Evolutionary conservation across 2,888 invertebrate species (phyloP).

Genomic region (Chymomyza fuscimana): DNA sequence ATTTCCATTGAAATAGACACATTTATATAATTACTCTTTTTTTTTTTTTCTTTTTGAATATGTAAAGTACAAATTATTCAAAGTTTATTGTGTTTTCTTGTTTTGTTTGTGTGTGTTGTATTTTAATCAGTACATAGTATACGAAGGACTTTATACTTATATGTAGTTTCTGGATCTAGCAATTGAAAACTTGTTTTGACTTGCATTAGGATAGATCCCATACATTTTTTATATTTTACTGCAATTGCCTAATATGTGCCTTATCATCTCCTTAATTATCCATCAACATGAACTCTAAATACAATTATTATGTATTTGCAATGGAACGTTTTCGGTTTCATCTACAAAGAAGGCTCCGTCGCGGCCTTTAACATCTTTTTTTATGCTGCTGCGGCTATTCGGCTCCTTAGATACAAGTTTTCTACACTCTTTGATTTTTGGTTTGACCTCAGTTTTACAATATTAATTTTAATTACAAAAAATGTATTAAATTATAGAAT

Average conservation of each 20-base stretch:
- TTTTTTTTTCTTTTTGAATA: constrained; percentile 39
- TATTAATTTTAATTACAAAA: constrained; percentile 69
- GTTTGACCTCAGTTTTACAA: constrained; percentile 69
- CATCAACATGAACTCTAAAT: constrained; percentile 25
- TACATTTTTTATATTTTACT: not conserved
- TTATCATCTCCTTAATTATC: not conserved
- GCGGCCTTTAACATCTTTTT: constrained; percentile 20
- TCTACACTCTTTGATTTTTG: constrained; percentile 27
- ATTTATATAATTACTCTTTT: constrained; percentile 63
- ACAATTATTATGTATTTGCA: constrained; percentile 43
- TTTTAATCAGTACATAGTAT: constrained; percentile 70
- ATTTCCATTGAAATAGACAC: constrained; percentile 72
- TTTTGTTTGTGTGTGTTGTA: constrained; percentile 35
- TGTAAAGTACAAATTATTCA: constrained; percentile 71
- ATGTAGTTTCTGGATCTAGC: constrained; percentile 56
- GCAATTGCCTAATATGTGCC: constrained; percentile 12
- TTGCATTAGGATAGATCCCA: constrained; percentile 1
- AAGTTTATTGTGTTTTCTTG: constrained; percentile 44
- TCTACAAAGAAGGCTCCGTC: constrained; percentile 36
- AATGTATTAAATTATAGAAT: constrained; percentile 47
- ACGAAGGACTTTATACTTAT: constrained; percentile 70
- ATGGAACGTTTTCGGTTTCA: constrained; percentile 55
- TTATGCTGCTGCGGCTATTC: constrained; percentile 49
- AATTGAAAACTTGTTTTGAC: constrained; percentile 8
- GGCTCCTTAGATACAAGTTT: constrained; percentile 35